Evolutionary conservation across 2,888 invertebrate genomes (phyloP).

Genomic region (Leptopilina syphax): DNA sequence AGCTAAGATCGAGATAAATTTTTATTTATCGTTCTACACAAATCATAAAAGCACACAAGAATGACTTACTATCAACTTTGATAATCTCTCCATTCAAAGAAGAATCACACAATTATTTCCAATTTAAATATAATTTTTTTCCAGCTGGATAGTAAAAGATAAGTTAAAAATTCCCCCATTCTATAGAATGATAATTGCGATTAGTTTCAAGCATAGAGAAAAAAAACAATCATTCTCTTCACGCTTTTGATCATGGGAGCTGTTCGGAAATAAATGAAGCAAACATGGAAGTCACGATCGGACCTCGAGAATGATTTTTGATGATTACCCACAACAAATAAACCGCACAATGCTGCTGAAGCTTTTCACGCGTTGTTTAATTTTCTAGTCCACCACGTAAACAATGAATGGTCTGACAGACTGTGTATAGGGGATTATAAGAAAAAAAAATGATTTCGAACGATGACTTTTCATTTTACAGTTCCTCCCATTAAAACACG

Average conservation of each 20-base stretch:
- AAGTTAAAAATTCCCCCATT: no score
- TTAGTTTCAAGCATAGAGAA: not conserved
- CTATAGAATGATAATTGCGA: not conserved
- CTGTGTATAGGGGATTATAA: slow-evolving; percentile 13
- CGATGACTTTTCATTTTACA: slow-evolving; percentile 39
- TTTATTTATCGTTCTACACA: slow-evolving; percentile 15
- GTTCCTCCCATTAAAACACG: slow-evolving; percentile 17
- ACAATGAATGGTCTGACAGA: slow-evolving; percentile 26
- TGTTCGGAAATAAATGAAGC: slow-evolving; percentile 25
- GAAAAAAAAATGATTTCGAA: slow-evolving; percentile 36
- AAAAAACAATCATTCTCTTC: slow-evolving; percentile 16
- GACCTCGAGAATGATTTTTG: slow-evolving; percentile 26
- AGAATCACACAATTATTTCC: no score
- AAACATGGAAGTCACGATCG: slow-evolving; percentile 26
- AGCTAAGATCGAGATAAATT: slow-evolving; percentile 8
- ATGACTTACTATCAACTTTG: not conserved
- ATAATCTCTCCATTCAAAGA: not conserved
- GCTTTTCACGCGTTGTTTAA: slow-evolving; percentile 34
- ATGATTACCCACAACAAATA: slow-evolving; percentile 34
- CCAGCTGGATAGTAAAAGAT: no score
- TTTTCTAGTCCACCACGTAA: slow-evolving; percentile 30
- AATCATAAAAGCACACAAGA: not conserved
- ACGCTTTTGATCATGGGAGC: slow-evolving; percentile 13
- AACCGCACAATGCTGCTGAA: slow-evolving; percentile 25
- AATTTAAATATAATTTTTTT: no score